A percentile compares a stretch with the other conserved stretches of the same genome.
These are phyloP conservation scores for Pocillopora grandis DNA, from an alignment of 92 coral and sea anemone species.

Conservation along the genomic window DNA sequence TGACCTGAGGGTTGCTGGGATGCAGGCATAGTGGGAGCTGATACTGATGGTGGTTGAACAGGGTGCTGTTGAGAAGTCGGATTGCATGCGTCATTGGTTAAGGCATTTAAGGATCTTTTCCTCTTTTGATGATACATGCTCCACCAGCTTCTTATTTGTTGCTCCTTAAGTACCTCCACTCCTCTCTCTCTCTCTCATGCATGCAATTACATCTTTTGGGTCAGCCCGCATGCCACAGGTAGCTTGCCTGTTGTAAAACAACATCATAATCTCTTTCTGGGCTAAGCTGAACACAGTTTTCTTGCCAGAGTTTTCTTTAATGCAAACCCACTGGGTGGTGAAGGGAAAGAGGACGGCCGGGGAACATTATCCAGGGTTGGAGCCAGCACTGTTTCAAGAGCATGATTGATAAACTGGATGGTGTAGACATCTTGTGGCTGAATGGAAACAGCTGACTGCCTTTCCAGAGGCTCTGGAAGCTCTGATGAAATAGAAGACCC, in stretches of 20 bases:
- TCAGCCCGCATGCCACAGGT: constrained; percentile 1
- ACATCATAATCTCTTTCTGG: constrained; percentile 1
- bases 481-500: constrained; percentile 1
- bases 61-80: too few species aligned
- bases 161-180: background rate
- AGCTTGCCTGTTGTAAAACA: constrained; percentile 8
- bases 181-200: background rate
- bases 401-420: background rate
- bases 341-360: background rate
- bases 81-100: too few species aligned
- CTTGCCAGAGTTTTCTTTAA: constrained; percentile 4
- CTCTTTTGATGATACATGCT: constrained; percentile 14
- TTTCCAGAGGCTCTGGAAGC: background rate
- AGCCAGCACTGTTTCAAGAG: background rate
- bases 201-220: constrained; percentile 3
- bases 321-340: constrained; percentile 8
- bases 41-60: too few species aligned
- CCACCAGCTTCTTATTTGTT: constrained; percentile 7
- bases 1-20: too few species aligned
- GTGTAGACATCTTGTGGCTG: background rate
- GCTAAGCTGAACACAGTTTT: background rate
- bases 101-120: constrained; percentile 11
- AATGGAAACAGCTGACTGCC: background rate
- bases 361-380: background rate
- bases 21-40: too few species aligned